A percentile compares a stretch with the other conserved stretches of the same genome.
Evolutionary conservation across 1,140 invertebrate genomes (phyloP).

Genomic region (Phymorhynchus buccinoides): DNA sequence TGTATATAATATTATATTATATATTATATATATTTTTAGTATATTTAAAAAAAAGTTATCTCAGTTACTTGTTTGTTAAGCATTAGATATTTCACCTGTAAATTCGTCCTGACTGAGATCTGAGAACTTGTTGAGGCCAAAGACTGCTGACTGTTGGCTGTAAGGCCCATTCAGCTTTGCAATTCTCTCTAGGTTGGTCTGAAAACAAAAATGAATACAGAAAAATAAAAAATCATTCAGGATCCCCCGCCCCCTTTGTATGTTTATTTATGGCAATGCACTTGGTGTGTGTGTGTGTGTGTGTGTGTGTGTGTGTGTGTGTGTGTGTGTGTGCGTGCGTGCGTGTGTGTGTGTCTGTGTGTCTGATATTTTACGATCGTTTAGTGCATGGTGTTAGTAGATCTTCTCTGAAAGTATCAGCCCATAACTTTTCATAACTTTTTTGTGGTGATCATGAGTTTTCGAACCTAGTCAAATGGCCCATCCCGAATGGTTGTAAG

Average conservation of each 20-base stretch:
- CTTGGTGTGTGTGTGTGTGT: background rate
- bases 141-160: constrained; percentile 77
- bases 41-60: background rate
- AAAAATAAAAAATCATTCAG: background rate
- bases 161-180: constrained; percentile 78
- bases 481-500: too few species aligned
- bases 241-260: background rate
- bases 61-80: too few species aligned
- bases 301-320: constrained; percentile 9
- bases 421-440: too few species aligned
- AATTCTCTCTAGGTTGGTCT: constrained; percentile 79
- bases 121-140: constrained; percentile 83
- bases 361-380: background rate
- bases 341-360: background rate
- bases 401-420: too few species aligned
- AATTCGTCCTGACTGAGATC: constrained; percentile 85
- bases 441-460: background rate
- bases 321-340: background rate
- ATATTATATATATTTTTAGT: background rate
- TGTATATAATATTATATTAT: background rate
- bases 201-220: constrained; percentile 42
- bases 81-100: constrained; percentile 60
- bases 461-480: too few species aligned
- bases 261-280: background rate
- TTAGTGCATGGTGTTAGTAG: too few species aligned